Evolutionary conservation across 1,140 invertebrate species (phyloP), one percentile per base, ranked within the genome.

Genomic region (Papilio dardanus): DNA sequence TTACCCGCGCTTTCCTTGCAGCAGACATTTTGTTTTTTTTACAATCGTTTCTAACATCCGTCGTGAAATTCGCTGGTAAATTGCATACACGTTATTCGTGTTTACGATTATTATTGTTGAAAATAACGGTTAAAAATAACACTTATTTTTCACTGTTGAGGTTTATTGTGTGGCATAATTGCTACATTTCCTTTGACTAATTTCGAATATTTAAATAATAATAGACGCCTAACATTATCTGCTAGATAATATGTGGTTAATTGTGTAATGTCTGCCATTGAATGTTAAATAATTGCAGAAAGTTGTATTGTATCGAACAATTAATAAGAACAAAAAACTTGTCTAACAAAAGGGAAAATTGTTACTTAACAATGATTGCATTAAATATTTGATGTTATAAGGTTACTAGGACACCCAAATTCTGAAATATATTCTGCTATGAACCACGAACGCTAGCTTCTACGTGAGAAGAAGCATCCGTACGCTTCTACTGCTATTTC

Each of bases 1-100:
- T 73, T 73, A 54, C 71, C 42, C 42, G 42, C 71, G 71, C 71
- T 73, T 73, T 73, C 71, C 68, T 73, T 73, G 46, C 67, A n/a
- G 42, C 46, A 19, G 71, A 31, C 46, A 73, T 73, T 73, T 73
- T 73, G 71, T 42, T 30, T 71, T 71, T 71, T 71, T 62, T 62
- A 62, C 68, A 24, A 12, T 24, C 68, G 68, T 28, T 21, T 71
- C 24, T 28, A 28, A 71, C 28, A 71, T 71, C 68, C 68, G 68
- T 71, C 68, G 68, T 46, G 54, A 62, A 62, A 62, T 62, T 50
- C 8, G 54, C 54, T 62, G 24, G 54, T 24, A 3, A 62, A 10
- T 58, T 62, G 24, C 28, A 62, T 28, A 28, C 24, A 30, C 24
- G 54, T 62, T 28, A 14, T 62, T 62, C 54, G 24, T 62, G 24